Percentiles rank a stretch among this genome's conserved stretches.
phyloP scores from a whole-genome alignment of 2,888 invertebrate genomes.

The Siphlonurus alternatus region DNA sequence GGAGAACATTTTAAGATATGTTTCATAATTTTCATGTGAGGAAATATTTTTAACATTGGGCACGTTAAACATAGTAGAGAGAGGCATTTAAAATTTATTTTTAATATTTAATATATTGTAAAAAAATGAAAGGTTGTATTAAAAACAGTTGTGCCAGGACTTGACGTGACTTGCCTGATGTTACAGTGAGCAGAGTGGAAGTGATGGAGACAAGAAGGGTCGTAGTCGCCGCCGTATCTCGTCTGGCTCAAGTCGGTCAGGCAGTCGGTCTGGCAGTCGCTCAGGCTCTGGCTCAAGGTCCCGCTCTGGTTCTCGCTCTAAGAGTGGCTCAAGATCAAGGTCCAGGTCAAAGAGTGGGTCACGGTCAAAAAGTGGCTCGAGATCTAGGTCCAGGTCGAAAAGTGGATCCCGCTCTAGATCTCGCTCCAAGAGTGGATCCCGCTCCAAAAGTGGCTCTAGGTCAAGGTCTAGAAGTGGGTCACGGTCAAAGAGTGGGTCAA shows the following conservation, averaged over 20 bases:
- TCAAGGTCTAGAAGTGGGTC: slow-evolving; percentile 20
- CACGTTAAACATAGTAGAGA: no score
- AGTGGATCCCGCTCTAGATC: slow-evolving; percentile 27
- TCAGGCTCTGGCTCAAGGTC: slow-evolving; percentile 25
- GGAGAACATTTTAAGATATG: no score
- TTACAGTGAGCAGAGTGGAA: slow-evolving; percentile 17
- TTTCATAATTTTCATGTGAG: no score
- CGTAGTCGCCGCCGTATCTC: slow-evolving; percentile 13
- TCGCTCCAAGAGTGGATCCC: slow-evolving; percentile 6
- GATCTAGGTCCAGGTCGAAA: slow-evolving; percentile 22
- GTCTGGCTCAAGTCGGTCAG: slow-evolving; percentile 13
- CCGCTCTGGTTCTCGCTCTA: slow-evolving; percentile 34
- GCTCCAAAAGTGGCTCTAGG: slow-evolving; percentile 5
- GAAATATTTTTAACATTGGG: no score
- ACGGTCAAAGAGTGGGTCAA: slow-evolving; percentile 9
- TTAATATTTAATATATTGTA: no score
- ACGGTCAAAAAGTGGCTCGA: slow-evolving; percentile 27
- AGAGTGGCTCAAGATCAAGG: slow-evolving; percentile 17
- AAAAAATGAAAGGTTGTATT: no score
- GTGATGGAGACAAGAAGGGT: slow-evolving; percentile 15
- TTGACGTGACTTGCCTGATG: slow-evolving; percentile 3
- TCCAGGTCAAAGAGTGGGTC: slow-evolving; percentile 21
- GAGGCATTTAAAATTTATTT: no score
- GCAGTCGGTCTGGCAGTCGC: slow-evolving; percentile 14
- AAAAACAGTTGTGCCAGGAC: neutral